Percentiles rank a stretch among this genome's conserved stretches.
Evolutionary conservation across 2,888 invertebrate species (phyloP).

Genomic region (Cheiracanthium punctorium): DNA sequence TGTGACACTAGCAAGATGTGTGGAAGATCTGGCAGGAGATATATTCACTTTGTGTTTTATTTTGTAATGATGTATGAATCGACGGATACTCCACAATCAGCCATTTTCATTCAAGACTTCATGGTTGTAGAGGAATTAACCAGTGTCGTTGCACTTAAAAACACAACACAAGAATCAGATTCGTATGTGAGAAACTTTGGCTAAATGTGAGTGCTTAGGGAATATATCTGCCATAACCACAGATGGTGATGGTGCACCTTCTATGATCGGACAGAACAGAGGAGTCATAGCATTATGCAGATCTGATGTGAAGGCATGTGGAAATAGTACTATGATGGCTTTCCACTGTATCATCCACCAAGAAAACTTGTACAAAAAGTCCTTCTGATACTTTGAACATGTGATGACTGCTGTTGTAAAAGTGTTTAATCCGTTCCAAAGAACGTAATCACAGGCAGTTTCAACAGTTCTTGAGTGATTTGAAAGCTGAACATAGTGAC

Average conservation of each 20-base stretch:
- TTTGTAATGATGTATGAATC: no score
- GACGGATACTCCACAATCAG: no score
- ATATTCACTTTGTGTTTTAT: no score
- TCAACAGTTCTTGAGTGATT: slow-evolving; percentile 22
- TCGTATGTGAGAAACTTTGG: not conserved
- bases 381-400: slow-evolving; percentile 20
- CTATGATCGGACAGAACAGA: slow-evolving; percentile 5
- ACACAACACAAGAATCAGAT: not conserved
- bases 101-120: no score
- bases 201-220: slow-evolving; percentile 11
- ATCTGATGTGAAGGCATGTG: not conserved
- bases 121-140: not conserved
- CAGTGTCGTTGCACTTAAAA: slow-evolving; percentile 10
- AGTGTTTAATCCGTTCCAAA: slow-evolving; percentile 20
- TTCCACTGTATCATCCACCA: slow-evolving; percentile 17
- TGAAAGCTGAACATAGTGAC: not conserved
- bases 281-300: not conserved
- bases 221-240: slow-evolving; percentile 16
- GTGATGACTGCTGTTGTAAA: slow-evolving; percentile 26
- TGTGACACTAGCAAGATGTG: no score
- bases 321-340: slow-evolving; percentile 16
- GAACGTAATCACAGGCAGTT: slow-evolving; percentile 13
- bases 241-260: not conserved
- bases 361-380: slow-evolving; percentile 22
- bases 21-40: no score